Percentiles rank a stretch among this genome's conserved stretches.
These are phyloP conservation scores for Hyposmocoma kahamanoa DNA, from an alignment of 1,140 invertebrate species.

Conservation along the genomic window DNA sequence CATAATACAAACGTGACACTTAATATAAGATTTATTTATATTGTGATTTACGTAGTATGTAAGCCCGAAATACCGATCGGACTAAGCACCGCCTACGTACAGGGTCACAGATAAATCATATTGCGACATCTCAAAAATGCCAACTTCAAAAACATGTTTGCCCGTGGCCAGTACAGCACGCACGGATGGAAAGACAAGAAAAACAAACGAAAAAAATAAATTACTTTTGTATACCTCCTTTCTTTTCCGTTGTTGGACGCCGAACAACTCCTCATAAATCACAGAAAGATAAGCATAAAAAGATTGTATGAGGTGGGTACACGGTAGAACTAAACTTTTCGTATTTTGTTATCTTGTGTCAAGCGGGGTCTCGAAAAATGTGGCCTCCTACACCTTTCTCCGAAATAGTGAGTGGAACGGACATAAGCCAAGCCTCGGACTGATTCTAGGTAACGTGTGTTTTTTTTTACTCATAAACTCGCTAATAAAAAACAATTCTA, in stretches of 20 bases:
- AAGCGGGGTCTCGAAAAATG: conserved; percentile 49
- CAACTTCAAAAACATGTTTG: conserved; percentile 69
- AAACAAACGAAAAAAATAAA: conserved; percentile 72
- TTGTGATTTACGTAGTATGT: conserved; percentile 34
- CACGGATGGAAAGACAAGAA: conserved; percentile 65
- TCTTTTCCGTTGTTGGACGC: conserved; percentile 69
- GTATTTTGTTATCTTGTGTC: conserved; percentile 66
- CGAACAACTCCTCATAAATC: conserved; percentile 70
- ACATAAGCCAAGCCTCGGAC: no score
- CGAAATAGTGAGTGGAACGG: conserved; percentile 26
- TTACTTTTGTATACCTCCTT: conserved; percentile 73
- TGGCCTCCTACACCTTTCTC: conserved; percentile 42
- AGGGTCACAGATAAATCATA: conserved; percentile 63
- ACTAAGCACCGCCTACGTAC: conserved; percentile 66
- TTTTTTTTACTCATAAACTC: no score
- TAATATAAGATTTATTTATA: conserved; percentile 50
- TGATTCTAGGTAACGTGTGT: no score
- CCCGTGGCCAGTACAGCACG: conserved; percentile 59
- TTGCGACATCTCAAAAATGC: conserved; percentile 70
- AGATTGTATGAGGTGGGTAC: conserved; percentile 71
- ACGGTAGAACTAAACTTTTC: conserved; percentile 71
- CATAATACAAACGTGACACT: conserved; percentile 59
- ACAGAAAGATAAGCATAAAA: conserved; percentile 73
- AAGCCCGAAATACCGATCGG: conserved; percentile 59
- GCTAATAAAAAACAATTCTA: no score